A percentile compares a stretch with the other conserved stretches of the same genome.
phyloP scores from a whole-genome alignment of 2,888 invertebrate genomes.

The Limenitis camilla region DNA sequence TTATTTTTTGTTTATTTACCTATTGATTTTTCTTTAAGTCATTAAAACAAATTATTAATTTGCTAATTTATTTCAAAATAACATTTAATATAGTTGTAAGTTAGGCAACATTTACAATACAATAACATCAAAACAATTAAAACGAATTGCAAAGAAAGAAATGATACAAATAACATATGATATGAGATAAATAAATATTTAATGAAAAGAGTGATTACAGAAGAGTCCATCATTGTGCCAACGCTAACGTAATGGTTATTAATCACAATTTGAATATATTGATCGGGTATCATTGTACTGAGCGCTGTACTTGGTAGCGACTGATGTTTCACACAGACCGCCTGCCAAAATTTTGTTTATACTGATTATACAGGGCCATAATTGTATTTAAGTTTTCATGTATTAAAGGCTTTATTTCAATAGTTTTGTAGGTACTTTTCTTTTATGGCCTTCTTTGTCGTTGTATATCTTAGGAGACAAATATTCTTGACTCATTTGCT shows the following conservation, averaged over 20 bases:
- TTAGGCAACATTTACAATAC: not conserved
- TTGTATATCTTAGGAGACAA: too few relatives aligned
- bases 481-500: too few relatives aligned
- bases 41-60: too few relatives aligned
- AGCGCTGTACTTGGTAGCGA: constrained; percentile 41
- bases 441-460: too few relatives aligned
- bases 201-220: constrained; percentile 1
- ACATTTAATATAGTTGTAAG: too few relatives aligned
- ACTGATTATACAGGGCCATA: constrained; percentile 19
- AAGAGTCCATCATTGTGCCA: constrained; percentile 17
- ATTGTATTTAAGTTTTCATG: too few relatives aligned
- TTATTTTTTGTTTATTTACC: too few relatives aligned
- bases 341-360: constrained; percentile 41
- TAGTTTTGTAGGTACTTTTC: too few relatives aligned
- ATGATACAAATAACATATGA: not conserved
- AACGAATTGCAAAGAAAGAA: not conserved
- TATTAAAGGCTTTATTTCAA: too few relatives aligned
- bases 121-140: not conserved
- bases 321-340: constrained; percentile 32
- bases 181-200: constrained; percentile 3
- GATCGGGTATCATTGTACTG: constrained; percentile 55
- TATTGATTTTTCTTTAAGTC: too few relatives aligned
- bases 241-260: constrained; percentile 34
- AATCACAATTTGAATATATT: constrained; percentile 70
- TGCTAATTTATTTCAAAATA: too few relatives aligned